Evolutionary conservation across 2,797 vertebrate genomes (phyloP).

Genomic region (Phrynocephalus vlangalii): DNA sequence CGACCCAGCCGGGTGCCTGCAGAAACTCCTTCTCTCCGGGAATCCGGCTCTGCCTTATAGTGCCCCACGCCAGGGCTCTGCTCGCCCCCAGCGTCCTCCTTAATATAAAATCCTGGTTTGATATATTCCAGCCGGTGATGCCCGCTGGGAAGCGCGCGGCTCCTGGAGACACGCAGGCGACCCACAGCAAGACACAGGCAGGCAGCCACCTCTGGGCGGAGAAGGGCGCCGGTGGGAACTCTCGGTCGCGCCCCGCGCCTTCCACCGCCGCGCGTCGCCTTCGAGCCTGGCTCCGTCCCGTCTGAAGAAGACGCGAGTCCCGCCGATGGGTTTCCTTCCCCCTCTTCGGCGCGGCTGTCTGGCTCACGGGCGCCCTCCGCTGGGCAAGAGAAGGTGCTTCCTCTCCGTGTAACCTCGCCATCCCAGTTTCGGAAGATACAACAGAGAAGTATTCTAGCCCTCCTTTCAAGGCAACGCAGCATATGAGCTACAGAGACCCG

Average conservation of each 20-base stretch:
- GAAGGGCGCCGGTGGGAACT: not conserved
- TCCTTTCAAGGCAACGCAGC: not conserved
- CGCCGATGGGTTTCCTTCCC: not conserved
- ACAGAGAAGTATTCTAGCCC: not conserved
- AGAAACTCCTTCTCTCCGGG: not conserved
- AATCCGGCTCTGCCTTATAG: constrained; percentile 43
- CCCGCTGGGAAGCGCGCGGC: not conserved
- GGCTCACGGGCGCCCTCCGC: not conserved
- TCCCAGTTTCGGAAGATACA: too few relatives aligned
- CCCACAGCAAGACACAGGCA: too few relatives aligned
- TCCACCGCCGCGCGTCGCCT: not conserved
- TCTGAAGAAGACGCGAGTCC: not conserved
- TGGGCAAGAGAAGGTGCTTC: not conserved
- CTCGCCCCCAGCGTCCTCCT: constrained; percentile 41
- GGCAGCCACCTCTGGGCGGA: too few relatives aligned
- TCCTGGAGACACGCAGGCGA: too few relatives aligned
- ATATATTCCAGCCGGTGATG: too few relatives aligned
- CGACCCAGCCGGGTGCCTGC: not conserved
- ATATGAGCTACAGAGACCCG: too few relatives aligned
- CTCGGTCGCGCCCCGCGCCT: too few relatives aligned
- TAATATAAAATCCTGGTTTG: too few relatives aligned
- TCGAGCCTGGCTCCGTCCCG: not conserved
- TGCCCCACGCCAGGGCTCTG: constrained; percentile 41
- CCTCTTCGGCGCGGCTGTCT: not conserved
- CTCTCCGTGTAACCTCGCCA: too few relatives aligned